Conservation (phyloP, 53 echinoderm and acorn worm genomes). For the Glandiceps talaboti region DNA sequence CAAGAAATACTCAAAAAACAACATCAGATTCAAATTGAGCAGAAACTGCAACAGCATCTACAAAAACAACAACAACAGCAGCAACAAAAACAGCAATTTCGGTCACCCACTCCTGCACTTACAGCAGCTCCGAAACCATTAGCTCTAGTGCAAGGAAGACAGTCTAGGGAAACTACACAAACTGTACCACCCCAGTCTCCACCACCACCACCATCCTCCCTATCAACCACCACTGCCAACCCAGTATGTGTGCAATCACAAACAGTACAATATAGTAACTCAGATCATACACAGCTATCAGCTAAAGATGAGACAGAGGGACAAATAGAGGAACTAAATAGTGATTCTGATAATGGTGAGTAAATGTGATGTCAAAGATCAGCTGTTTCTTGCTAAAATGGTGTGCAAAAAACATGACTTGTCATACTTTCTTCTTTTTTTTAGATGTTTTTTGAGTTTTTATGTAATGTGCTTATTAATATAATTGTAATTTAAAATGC, state of each 20-base stretch:
- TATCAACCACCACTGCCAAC: neutral
- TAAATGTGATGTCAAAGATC: neutral
- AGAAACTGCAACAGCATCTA: neutral
- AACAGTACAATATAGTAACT: neutral
- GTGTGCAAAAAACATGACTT: no score
- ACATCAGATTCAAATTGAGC: neutral
- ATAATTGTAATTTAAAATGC: no score
- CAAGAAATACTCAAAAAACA: neutral
- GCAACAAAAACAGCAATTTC: neutral
- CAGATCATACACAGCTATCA: neutral
- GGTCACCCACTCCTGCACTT: neutral
- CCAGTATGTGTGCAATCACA: neutral
- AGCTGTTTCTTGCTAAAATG: no score
- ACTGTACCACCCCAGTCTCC: neutral
- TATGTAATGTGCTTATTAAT: no score
- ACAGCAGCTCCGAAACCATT: slow-evolving; percentile 6
- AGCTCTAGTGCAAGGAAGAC: slow-evolving; percentile 4
- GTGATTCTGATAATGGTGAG: neutral
- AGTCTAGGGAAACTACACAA: neutral
- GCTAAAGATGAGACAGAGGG: neutral
- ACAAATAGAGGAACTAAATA: neutral
- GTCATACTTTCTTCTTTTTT: no score
- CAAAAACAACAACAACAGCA: neutral
- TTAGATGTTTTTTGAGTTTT: no score
- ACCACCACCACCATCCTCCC: neutral